These are phyloP conservation scores for Baronia brevicornis DNA, from an alignment of 2,888 invertebrate genomes.

Conservation along the genomic window DNA sequence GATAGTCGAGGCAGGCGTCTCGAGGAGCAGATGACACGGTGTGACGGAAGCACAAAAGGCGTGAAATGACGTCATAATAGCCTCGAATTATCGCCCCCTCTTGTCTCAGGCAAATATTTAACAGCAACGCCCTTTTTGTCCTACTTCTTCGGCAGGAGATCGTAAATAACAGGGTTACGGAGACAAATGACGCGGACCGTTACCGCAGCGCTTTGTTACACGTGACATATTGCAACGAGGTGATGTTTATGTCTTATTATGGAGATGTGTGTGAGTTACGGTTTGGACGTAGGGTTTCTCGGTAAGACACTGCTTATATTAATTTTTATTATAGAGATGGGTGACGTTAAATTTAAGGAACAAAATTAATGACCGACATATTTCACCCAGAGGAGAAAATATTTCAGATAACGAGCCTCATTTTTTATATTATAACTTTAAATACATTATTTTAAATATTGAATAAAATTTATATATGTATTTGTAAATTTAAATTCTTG, in stretches of 20 bases:
- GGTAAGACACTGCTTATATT: conserved; percentile 29
- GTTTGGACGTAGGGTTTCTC: conserved; percentile 35
- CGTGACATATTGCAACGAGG: conserved; percentile 66
- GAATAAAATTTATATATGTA: no score
- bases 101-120: conserved; percentile 76
- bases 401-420: no score
- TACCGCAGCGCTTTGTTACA: conserved; percentile 66
- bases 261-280: conserved; percentile 46
- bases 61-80: conserved; percentile 76
- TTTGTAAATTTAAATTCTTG: no score
- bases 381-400: no score
- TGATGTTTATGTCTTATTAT: conserved; percentile 73
- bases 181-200: conserved; percentile 69
- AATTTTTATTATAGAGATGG: conserved; percentile 20
- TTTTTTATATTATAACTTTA: no score
- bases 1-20: conserved; percentile 72
- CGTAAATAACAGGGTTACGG: conserved; percentile 68
- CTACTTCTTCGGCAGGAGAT: conserved; percentile 63
- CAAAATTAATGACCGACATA: no score
- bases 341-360: no score
- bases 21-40: conserved; percentile 73
- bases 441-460: no score
- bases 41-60: conserved; percentile 73
- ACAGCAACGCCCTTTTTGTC: conserved; percentile 68
- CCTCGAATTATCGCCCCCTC: conserved; percentile 74